These are phyloP conservation scores for Formicarius rufipectus DNA, from an alignment of 2,113 vertebrate genomes.

Conservation along the genomic window DNA sequence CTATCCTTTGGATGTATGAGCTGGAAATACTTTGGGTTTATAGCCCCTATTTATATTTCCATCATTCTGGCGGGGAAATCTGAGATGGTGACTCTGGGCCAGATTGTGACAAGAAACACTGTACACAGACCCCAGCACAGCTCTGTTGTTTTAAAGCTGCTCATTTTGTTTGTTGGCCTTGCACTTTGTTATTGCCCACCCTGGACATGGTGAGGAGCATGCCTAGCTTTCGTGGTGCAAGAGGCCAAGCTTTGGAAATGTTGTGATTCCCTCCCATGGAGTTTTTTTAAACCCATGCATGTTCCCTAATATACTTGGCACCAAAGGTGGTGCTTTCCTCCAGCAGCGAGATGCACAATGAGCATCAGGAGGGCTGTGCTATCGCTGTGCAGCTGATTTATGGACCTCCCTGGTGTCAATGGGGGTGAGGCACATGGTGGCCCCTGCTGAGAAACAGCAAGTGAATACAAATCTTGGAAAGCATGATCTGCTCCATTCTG, in stretches of 20 bases:
- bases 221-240: conserved; percentile 36
- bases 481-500: neutral
- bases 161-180: conserved; percentile 12
- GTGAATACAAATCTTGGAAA: neutral
- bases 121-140: neutral
- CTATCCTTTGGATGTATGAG: conserved; percentile 33
- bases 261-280: conserved; percentile 37
- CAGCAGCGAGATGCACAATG: neutral
- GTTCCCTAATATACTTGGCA: conserved; percentile 48
- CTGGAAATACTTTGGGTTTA: conserved; percentile 56
- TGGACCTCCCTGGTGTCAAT: neutral
- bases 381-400: conserved; percentile 4
- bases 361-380: neutral
- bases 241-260: conserved; percentile 1
- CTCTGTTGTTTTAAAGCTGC: conserved; percentile 8
- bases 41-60: conserved; percentile 54
- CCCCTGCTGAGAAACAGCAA: neutral
- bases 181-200: neutral
- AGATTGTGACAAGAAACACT: conserved; percentile 11
- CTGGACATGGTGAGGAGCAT: neutral
- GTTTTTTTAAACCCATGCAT: conserved; percentile 5
- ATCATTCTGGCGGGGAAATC: conserved; percentile 34
- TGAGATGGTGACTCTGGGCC: neutral
- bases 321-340: conserved; percentile 21
- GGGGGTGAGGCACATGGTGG: neutral